Evolutionary conservation across 2,113 vertebrate genomes (phyloP), one percentile per base, ranked within the genome.

Genomic region (Macquaria ambigua): DNA sequence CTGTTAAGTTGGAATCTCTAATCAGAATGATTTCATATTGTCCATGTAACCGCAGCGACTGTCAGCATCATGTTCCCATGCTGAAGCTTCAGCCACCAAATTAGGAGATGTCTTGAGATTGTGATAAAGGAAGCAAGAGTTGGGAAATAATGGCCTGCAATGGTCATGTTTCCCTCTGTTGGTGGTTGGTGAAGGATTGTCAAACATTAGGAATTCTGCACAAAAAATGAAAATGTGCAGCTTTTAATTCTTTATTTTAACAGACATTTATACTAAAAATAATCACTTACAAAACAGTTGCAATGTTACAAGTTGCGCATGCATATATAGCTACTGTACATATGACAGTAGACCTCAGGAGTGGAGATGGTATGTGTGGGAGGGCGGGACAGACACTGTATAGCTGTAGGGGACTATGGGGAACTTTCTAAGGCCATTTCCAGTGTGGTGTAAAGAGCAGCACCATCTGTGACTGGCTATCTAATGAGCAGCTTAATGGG

Each of bases 401-500:
- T 89, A 83, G 89, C 91, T 90, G 71, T 74, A 87, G 78, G 87
- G 85, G 63, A 83, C 55, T 34, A 64, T 34, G 59, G 66, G 77
- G 87, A 50, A 68, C 86, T 88, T 88, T 88, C 82, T 74, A 39
- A 70, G 87, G 81, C 84, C 79, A 84, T 91, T 93, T 93, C 86
- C 74, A 91, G 87, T 37, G 74, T n/a, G 83, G 80, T 52, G 89
- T 84, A 88, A 90, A 92, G 79, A 91, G 81, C 88, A 89, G 89
- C 87, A 88, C 92, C 93, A 94, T 93, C 92, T 94, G 92, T 90
- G 92, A 88, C 86, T 76, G 74, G 72, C 82, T 93, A 81, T 91
- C 85, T 93, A 93, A 94, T 92, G 93, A 94, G 92, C 84, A 82
- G 84, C 90, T 92, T 92, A 89, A 93, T 92, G 81, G 79, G 84